Conservation (phyloP, 2,113 vertebrate genomes). For the Salminus brasiliensis region DNA sequence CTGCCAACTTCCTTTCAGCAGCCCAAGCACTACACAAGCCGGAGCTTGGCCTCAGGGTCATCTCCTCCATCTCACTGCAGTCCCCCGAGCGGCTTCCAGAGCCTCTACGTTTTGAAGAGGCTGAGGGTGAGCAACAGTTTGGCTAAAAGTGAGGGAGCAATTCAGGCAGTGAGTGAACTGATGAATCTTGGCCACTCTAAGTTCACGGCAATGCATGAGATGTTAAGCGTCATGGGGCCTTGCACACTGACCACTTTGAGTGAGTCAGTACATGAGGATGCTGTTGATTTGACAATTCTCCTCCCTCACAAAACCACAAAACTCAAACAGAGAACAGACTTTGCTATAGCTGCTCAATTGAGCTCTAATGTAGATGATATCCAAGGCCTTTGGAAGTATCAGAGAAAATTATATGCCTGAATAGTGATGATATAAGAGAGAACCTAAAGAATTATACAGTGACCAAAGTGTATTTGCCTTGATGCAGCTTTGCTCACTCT, state of each 20-base stretch:
- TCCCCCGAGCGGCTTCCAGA: background rate
- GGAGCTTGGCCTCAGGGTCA: conserved; percentile 7
- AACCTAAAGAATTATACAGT: too few species aligned
- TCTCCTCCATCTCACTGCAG: conserved; percentile 12
- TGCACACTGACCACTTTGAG: background rate
- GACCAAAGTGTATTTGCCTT: too few species aligned
- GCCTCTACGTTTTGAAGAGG: background rate
- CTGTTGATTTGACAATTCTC: too few species aligned
- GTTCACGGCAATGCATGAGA: background rate
- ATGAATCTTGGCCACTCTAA: background rate
- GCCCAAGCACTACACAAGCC: conserved; percentile 31
- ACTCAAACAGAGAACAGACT: too few species aligned
- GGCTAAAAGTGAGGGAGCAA: background rate
- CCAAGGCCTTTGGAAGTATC: too few species aligned
- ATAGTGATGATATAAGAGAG: too few species aligned
- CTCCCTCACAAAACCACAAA: too few species aligned
- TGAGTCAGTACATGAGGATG: background rate
- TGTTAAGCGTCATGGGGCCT: background rate
- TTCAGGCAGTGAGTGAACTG: background rate
- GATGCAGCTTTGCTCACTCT: too few species aligned
- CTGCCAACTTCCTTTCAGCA: conserved; percentile 50
- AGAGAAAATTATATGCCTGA: too few species aligned
- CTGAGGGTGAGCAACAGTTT: background rate
- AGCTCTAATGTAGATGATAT: too few species aligned
- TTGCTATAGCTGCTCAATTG: too few species aligned